A percentile compares a stretch with the other conserved stretches of the same genome.
phyloP scores from a whole-genome alignment of 2,888 invertebrate species.

The Parasteatoda lunata region DNA sequence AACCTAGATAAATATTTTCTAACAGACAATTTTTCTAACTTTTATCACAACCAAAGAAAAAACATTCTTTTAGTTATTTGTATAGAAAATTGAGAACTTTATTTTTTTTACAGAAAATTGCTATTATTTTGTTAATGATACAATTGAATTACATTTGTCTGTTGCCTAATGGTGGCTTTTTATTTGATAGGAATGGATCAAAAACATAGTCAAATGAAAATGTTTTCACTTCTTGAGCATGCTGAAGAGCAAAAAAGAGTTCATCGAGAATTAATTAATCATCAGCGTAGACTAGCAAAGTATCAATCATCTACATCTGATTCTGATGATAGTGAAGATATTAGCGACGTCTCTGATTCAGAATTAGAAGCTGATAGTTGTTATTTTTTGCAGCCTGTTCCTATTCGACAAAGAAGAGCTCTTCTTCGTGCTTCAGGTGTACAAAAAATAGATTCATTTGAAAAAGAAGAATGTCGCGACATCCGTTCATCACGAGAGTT shows the following conservation, averaged over 20 bases:
- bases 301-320: constrained; percentile 68
- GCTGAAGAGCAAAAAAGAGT: constrained; percentile 87
- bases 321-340: constrained; percentile 70
- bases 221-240: constrained; percentile 90
- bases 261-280: constrained; percentile 82
- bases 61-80: neutral
- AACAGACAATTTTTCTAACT: too few relatives aligned
- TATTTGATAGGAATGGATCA: constrained; percentile 83
- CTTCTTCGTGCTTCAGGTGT: constrained; percentile 93
- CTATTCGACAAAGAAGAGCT: constrained; percentile 90
- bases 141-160: neutral
- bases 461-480: constrained; percentile 94
- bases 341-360: constrained; percentile 78
- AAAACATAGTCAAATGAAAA: constrained; percentile 81
- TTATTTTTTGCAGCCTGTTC: constrained; percentile 92
- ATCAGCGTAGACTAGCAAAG: constrained; percentile 69
- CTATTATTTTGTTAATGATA: neutral
- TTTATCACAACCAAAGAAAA: too few relatives aligned
- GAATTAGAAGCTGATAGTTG: constrained; percentile 91
- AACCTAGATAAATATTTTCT: too few relatives aligned
- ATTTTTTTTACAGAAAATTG: neutral
- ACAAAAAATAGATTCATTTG: constrained; percentile 91
- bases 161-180: neutral
- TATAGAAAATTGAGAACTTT: neutral
- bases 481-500: constrained; percentile 84